A percentile compares a stretch with the other conserved stretches of the same genome.
phyloP scores from a whole-genome alignment of 2,113 vertebrate genomes.

The Phaethon lepturus region DNA sequence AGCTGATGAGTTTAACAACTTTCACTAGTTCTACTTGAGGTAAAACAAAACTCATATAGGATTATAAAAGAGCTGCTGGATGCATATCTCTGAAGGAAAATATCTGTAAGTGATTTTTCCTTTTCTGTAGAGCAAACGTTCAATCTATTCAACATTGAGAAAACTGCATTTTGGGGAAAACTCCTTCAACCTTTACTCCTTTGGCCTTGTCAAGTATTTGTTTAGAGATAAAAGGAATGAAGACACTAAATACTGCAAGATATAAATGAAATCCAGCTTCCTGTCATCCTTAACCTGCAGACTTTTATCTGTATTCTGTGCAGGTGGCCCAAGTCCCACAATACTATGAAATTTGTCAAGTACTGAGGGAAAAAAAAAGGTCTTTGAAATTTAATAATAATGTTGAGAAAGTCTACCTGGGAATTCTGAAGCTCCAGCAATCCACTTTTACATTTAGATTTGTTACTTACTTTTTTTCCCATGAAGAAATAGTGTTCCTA shows the following conservation, averaged over 20 bases:
- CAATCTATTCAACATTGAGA: not conserved
- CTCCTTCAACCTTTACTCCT: not conserved
- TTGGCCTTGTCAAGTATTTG: not conserved
- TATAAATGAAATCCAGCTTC: not conserved
- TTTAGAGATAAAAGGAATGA: not conserved
- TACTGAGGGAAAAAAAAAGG: not conserved
- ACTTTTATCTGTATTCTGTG: not conserved
- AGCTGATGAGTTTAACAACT: not conserved
- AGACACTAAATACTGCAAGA: not conserved
- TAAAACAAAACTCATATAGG: not conserved
- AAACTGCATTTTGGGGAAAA: not conserved
- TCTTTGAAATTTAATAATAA: not conserved
- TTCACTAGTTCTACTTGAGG: not conserved
- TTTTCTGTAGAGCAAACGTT: not conserved
- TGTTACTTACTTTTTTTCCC: not conserved
- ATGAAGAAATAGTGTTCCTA: not conserved
- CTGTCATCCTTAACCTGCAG: not conserved
- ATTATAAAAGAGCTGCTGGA: not conserved
- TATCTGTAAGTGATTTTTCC: not conserved
- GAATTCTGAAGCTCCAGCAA: not conserved
- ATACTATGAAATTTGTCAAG: not conserved
- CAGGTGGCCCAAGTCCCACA: not conserved
- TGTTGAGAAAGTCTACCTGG: not conserved
- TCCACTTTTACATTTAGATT: not conserved
- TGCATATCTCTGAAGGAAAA: not conserved